phyloP scores from a whole-genome alignment of 2,888 invertebrate genomes.

The Coecobrya sp. region DNA sequence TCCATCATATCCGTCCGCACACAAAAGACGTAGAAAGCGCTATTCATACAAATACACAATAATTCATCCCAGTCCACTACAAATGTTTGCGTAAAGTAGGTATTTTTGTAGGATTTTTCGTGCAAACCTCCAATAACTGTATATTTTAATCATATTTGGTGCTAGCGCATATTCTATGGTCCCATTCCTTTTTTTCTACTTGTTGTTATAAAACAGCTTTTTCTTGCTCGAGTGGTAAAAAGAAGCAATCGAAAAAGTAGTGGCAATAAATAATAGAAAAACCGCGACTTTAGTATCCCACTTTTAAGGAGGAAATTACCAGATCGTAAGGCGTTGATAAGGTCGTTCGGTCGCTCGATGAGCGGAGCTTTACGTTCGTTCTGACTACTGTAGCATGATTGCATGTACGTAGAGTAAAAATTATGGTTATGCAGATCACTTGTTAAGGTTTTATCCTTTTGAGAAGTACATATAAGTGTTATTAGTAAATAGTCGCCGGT shows the following conservation, averaged over 20 bases:
- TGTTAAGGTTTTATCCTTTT: not conserved
- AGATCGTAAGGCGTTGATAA: constrained; percentile 60
- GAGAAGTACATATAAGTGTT: not conserved
- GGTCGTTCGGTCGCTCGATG: constrained; percentile 43
- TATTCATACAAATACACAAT: constrained; percentile 26
- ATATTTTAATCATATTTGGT: constrained; percentile 35
- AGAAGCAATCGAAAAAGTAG: not conserved
- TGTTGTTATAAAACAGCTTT: constrained; percentile 13
- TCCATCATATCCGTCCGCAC: not conserved
- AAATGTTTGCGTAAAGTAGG: not conserved
- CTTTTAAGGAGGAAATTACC: constrained; percentile 58
- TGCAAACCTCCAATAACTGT: constrained; percentile 43
- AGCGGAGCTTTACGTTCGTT: not conserved
- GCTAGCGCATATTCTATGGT: not conserved
- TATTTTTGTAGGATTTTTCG: constrained; percentile 48
- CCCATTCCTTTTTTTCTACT: not conserved
- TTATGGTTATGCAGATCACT: constrained; percentile 39
- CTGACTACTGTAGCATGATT: not conserved
- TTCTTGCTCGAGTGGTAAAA: constrained; percentile 9
- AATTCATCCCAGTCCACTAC: not conserved
- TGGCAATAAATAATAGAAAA: constrained; percentile 61
- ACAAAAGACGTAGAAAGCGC: not conserved
- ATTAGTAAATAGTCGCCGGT: not conserved
- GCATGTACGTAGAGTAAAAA: not conserved
- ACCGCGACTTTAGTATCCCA: constrained; percentile 2